Percentiles rank a stretch among this genome's conserved stretches.
These are phyloP conservation scores for Perizoma flavofasciatum DNA, from an alignment of 2,888 invertebrate species.

Conservation along the genomic window DNA sequence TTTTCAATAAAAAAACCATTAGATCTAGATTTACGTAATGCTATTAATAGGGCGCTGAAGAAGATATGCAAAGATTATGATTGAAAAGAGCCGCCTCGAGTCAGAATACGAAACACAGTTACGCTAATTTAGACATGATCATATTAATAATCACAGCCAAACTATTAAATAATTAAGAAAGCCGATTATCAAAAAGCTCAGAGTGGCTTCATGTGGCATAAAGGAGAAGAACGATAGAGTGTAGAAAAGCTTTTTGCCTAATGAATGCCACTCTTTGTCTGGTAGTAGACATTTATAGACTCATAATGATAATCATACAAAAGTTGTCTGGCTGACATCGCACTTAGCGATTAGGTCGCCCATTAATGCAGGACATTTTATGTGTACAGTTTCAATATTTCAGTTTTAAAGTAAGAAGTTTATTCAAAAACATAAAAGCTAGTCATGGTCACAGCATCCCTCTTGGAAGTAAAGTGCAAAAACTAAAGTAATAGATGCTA, in stretches of 20 bases:
- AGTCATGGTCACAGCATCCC: conserved; percentile 2
- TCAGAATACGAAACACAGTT: background rate
- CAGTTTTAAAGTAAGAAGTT: background rate
- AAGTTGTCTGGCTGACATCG: no score
- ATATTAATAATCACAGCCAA: conserved; percentile 2
- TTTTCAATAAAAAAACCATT: conserved; percentile 15
- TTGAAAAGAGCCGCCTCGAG: conserved; percentile 17
- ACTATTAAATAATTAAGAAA: background rate
- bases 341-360: no score
- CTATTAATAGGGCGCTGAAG: conserved; percentile 29
- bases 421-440: conserved; percentile 3
- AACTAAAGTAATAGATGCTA: conserved; percentile 12
- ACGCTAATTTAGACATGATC: conserved; percentile 1
- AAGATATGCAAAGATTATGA: conserved; percentile 23
- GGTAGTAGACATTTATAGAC: no score
- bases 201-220: no score
- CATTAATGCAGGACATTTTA: no score
- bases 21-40: conserved; percentile 38
- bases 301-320: no score
- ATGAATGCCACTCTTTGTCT: no score
- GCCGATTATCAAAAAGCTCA: no score
- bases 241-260: no score
- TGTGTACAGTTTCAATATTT: background rate
- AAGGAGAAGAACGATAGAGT: no score
- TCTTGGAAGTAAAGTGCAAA: conserved; percentile 12